Base-by-base conservation (phyloP, 2,113 vertebrate species). In the Brevimyrus niger region DNA sequence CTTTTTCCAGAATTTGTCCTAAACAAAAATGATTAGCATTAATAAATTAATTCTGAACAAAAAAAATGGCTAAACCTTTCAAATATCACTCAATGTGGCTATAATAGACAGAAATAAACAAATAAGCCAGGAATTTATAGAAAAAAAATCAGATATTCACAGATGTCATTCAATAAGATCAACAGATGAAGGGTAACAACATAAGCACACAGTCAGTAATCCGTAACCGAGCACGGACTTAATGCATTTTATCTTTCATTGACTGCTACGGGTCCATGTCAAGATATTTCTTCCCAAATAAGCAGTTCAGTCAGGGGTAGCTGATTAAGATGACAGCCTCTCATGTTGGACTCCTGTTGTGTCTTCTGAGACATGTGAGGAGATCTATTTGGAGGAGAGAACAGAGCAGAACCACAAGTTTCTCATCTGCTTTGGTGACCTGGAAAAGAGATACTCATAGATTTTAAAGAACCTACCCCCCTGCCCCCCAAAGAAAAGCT, bases 171-270 rank as follows among this genome's bases (percentile, higher is more conserved):
- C 73, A 80, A 80, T 38, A 80, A 80, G 73, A 80, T 80, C 35
- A 80, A 80, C 31, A 80, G 73, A 80, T 80, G 11, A 80, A 80
- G 31, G 35, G 73, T 19, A 38, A 38, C 15, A 19, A 42, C 35
- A 80, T 4, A 6, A 80, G 31, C 73, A 80, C 69, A 17, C 17
- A 17, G 42, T 38, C 35, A 80, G 73, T 80, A 85, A 85, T 47
- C 82, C 19, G 42, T 23, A 48, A 85, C 82, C 23, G 82, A 85
- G 46, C 82, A 85, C 3, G 7, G 23, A 85, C 27, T 44, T 85
- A 85, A 85, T 85, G 82, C 73, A 80, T 85, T 85, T 85, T 85
- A 85, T 48, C 19, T 48, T 85, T 85, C 42, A 44, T 85, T 85
- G 82, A 47, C 10, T 84, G 44, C 82, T 47, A 46, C 38, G 10